Base-by-base conservation (phyloP, 2,797 vertebrate genomes). In the Pangasius djambal region DNA sequence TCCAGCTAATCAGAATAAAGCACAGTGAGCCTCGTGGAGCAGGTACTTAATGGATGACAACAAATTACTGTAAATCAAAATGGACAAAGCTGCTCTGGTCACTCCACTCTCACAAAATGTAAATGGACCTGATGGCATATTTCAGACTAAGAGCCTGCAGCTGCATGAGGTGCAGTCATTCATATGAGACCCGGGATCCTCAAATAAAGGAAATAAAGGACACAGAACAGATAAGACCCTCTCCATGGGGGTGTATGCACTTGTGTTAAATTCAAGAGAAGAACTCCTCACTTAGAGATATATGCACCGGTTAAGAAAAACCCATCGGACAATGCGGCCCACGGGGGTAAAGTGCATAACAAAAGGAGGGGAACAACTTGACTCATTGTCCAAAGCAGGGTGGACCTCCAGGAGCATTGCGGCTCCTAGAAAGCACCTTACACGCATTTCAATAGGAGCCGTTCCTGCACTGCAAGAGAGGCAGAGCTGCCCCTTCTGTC, bases 261-360 rank as follows among this genome's bases (percentile, higher is more conserved):
- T 92, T 95, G 93, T 93, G 94, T 95, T 95, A 95, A 92, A 95
- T 96, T 94, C 86, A 61, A 94, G 93, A 94, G 88, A 94, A 88
- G 90, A 70, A 94, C 93, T 90, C 81, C 91, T 90, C 94, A 95
- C 93, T 78, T 93, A 92, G 95, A 95, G 94, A 94, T 94, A 94
- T 93, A 93, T 92, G 93, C 93, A 94, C 95, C 94, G 94, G 94
- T 95, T 95, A 94, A 93, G 94, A 94, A 95, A 93, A 91, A 92
- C 89, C 89, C 37, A 91, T 86, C 72, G 88, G 91, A 96, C 95
- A 96, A 96, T 95, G 94, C 85, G 92, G 94, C 93, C 95, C 81
- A 94, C 91, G 18, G 95, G 96, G 94, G 95, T 94, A 93, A 93
- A 61, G 57, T 91, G 94, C 93, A 93, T 95, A 93, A 96, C 95